Conservation (phyloP, 2,888 invertebrate genomes). For the Orchesellides sinensis region DNA sequence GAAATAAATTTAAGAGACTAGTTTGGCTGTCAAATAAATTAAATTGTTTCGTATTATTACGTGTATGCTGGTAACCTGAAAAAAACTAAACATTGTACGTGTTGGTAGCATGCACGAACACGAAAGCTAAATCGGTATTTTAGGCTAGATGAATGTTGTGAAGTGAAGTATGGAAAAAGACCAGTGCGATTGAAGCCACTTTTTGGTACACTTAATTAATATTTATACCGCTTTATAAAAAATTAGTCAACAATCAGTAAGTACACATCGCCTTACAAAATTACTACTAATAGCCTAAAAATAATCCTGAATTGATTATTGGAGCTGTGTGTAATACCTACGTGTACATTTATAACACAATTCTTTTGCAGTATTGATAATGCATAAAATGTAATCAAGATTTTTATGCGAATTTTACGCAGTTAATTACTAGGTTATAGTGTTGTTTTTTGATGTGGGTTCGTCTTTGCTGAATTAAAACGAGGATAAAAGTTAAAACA, state of each 20-base stretch:
- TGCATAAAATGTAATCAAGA: slow-evolving; percentile 60
- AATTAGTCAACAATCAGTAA: slow-evolving; percentile 59
- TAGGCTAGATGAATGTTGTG: slow-evolving; percentile 12
- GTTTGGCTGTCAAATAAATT: slow-evolving; percentile 4
- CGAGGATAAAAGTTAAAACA: slow-evolving; percentile 1
- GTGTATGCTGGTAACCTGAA: neutral
- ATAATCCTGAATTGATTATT: slow-evolving; percentile 51
- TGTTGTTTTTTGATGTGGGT: slow-evolving; percentile 52
- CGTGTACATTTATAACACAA: slow-evolving; percentile 63
- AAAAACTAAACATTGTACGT: neutral
- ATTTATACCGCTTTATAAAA: slow-evolving; percentile 64
- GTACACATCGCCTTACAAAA: slow-evolving; percentile 59
- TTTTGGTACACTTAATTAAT: slow-evolving; percentile 39
- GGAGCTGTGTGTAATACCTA: slow-evolving; percentile 62
- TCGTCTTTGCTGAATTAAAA: slow-evolving; percentile 60
- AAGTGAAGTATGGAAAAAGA: slow-evolving; percentile 34
- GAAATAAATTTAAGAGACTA: slow-evolving; percentile 2
- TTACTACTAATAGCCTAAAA: slow-evolving; percentile 20
- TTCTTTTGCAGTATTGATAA: slow-evolving; percentile 64
- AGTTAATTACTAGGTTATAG: slow-evolving; percentile 48
- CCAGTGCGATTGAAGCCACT: slow-evolving; percentile 37
- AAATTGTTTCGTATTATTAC: slow-evolving; percentile 10
- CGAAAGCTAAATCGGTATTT: no score
- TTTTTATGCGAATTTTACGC: slow-evolving; percentile 59
- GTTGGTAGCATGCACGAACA: no score